Evolutionary conservation across 1,140 invertebrate genomes (phyloP), one percentile per base, ranked within the genome.

Genomic region (Hetaerina americana): DNA sequence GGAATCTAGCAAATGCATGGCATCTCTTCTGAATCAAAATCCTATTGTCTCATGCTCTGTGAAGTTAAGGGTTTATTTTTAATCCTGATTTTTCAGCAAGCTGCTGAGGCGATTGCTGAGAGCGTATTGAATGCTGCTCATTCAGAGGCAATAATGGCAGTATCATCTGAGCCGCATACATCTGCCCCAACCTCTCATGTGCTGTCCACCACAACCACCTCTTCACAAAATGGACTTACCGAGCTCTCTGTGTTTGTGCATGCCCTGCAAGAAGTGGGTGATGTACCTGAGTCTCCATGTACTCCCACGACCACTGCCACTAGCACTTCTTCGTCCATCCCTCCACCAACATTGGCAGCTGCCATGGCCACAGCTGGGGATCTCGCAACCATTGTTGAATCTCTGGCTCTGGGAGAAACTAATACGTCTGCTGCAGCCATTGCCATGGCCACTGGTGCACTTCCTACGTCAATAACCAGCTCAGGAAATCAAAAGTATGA

Each of bases 31-130:
- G n/a, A n/a, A n/a, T n/a, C n/a, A n/a, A n/a, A n/a, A n/a, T n/a
- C n/a, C n/a, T n/a, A n/a, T n/a, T n/a, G n/a, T n/a, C n/a, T n/a
- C n/a, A n/a, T n/a, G n/a, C n/a, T n/a, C n/a, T n/a, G n/a, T n/a
- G n/a, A n/a, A n/a, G n/a, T n/a, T n/a, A n/a, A n/a, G n/a, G n/a
- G n/a, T n/a, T n/a, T n/a, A n/a, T n/a, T n/a, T n/a, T n/a, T n/a
- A n/a, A n/a, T n/a, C n/a, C n/a, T n/a, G n/a, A n/a, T 24, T 49
- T 73, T 76, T 26, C 74, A 86, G 80, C 91, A 96, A 85, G 90
- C 94, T 73, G 93, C 93, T 10, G 92, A 95, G 80, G 92, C 93
- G 66, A 92, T 97, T 76, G 91, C 94, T 5, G 94, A 97, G 76
- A 91, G 86, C 78, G 87, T 96, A 72, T 82, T 95, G 68, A 92